Percentiles rank a stretch among this genome's conserved stretches.
These are phyloP conservation scores for Polyodon spathula DNA, from an alignment of 2,113 vertebrate species.

Conservation along the genomic window DNA sequence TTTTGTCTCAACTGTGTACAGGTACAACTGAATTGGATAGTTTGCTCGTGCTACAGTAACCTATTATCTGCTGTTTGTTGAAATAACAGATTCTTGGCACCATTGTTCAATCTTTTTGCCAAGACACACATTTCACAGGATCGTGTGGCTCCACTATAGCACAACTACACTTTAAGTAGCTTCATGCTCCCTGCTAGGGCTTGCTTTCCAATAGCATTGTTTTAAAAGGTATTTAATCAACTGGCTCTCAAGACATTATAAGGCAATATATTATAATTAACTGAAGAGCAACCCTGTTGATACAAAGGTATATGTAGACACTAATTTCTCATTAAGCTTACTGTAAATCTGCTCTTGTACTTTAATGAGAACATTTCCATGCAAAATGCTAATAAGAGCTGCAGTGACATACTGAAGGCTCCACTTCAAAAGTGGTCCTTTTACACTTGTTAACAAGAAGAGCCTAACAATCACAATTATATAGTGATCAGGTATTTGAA, in stretches of 20 bases:
- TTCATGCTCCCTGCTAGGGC: constrained; percentile 42
- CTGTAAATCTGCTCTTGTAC: constrained; percentile 34
- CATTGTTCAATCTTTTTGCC: constrained; percentile 44
- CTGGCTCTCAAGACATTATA: constrained; percentile 41
- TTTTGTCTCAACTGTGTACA: not conserved
- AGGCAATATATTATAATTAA: constrained; percentile 48
- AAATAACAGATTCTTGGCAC: constrained; percentile 62
- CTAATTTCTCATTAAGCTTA: constrained; percentile 47
- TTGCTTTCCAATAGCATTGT: constrained; percentile 29
- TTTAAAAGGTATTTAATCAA: constrained; percentile 32
- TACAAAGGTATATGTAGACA: constrained; percentile 34
- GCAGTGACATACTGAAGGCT: constrained; percentile 37
- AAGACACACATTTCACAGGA: constrained; percentile 51
- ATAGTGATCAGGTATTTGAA: constrained; percentile 33
- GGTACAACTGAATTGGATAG: constrained; percentile 46
- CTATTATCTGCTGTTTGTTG: constrained; percentile 64
- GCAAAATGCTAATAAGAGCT: constrained; percentile 43
- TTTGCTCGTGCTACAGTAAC: constrained; percentile 56
- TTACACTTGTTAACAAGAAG: constrained; percentile 42
- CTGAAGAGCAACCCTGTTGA: constrained; percentile 42
- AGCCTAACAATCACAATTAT: constrained; percentile 42
- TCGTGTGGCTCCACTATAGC: constrained; percentile 32
- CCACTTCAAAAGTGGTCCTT: constrained; percentile 40
- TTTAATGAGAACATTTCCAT: constrained; percentile 52
- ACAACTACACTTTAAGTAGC: constrained; percentile 34